These are phyloP conservation scores for Chaetorhynchus papuensis DNA, from an alignment of 2,113 vertebrate genomes.

Conservation along the genomic window DNA sequence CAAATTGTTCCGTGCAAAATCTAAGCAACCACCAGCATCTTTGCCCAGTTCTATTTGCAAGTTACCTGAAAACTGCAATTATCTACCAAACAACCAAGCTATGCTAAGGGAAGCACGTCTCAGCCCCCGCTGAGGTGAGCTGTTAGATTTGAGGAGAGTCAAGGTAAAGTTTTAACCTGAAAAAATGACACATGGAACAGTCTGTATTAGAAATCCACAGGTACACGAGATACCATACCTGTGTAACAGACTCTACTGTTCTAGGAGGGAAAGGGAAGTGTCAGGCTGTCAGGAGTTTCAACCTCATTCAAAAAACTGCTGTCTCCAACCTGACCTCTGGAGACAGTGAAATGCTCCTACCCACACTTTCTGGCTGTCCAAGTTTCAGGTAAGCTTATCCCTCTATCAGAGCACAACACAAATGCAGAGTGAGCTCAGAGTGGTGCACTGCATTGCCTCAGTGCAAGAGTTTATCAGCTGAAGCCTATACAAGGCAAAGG, in stretches of 20 bases:
- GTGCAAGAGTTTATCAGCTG: background rate
- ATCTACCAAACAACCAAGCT: background rate
- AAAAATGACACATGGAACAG: background rate
- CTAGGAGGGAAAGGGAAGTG: background rate
- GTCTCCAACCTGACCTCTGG: background rate
- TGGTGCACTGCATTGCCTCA: background rate
- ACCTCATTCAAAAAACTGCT: background rate
- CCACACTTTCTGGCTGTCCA: background rate
- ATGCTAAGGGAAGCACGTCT: background rate
- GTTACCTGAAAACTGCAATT: background rate
- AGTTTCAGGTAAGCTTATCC: background rate
- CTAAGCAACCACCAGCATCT: background rate
- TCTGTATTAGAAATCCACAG: background rate
- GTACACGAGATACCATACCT: background rate
- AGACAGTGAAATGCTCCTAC: background rate
- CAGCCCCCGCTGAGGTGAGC: background rate
- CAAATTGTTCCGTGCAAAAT: background rate
- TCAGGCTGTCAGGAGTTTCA: background rate
- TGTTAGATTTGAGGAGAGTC: background rate
- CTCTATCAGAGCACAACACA: background rate
- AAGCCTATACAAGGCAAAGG: background rate
- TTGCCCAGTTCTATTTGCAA: background rate
- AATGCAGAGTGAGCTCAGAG: background rate
- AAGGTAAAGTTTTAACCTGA: background rate
- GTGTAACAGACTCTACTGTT: background rate